phyloP scores from a whole-genome alignment of 2,113 vertebrate genomes.

The Collichthys lucidus region DNA sequence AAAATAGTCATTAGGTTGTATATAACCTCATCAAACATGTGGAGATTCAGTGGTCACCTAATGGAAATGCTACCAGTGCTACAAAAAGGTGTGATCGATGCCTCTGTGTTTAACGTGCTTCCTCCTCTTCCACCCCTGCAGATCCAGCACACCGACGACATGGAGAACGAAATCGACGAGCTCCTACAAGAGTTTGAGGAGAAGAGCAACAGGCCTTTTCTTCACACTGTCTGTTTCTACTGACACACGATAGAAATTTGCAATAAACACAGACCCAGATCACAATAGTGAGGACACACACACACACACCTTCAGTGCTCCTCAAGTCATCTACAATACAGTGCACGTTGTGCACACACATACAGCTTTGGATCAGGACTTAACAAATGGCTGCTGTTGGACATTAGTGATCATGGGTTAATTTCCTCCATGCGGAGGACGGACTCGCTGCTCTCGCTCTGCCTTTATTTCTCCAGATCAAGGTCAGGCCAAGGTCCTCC shows the following conservation, averaged over 20 bases:
- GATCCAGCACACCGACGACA: conserved; percentile 99
- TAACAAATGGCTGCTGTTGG: conserved; percentile 54
- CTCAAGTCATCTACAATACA: conserved; percentile 18
- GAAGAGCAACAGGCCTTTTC: conserved; percentile 95
- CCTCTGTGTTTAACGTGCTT: not conserved
- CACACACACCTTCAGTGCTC: conserved; percentile 5
- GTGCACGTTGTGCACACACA: conserved; percentile 23
- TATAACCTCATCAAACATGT: not conserved
- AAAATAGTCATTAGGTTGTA: not conserved
- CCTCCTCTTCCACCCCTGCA: conserved; percentile 66
- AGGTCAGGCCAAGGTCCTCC: conserved; percentile 62
- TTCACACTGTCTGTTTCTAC: conserved; percentile 99
- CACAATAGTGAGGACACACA: conserved; percentile 36
- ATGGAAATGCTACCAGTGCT: not conserved
- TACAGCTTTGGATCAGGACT: conserved; percentile 47
- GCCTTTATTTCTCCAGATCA: conserved; percentile 68
- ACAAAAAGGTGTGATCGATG: not conserved
- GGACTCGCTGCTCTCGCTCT: conserved; percentile 69
- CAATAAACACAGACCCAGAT: conserved; percentile 70
- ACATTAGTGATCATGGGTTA: conserved; percentile 46
- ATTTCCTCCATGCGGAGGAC: conserved; percentile 53
- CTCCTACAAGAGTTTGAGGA: conserved; percentile 99
- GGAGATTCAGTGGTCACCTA: not conserved
- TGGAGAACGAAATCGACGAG: conserved; percentile 99
- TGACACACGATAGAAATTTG: conserved; percentile 77